These are phyloP conservation scores for Drosophila ezoana DNA, from an alignment of 2,888 invertebrate species.

Conservation along the genomic window DNA sequence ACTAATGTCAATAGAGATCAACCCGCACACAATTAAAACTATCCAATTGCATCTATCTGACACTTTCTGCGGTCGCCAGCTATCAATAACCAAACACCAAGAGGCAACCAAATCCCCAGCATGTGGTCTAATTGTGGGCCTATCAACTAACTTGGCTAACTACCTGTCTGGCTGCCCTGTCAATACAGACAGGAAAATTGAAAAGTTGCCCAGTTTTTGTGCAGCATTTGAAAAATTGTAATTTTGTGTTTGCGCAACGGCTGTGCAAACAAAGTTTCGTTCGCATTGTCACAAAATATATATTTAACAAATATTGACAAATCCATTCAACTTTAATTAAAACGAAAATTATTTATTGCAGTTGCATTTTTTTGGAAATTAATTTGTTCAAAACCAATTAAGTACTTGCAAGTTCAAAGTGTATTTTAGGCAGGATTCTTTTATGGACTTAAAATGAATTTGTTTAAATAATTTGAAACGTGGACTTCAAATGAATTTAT, in stretches of 20 bases:
- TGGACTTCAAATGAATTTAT: no score
- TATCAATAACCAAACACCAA: constrained; percentile 63
- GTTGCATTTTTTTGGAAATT: neutral
- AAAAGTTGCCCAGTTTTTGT: constrained; percentile 5
- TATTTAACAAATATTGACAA: constrained; percentile 60
- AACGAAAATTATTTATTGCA: constrained; percentile 39
- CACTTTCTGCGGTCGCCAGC: constrained; percentile 63
- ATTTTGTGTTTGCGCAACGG: constrained; percentile 35
- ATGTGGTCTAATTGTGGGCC: constrained; percentile 59
- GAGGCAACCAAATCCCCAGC: constrained; percentile 66
- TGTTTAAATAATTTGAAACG: no score
- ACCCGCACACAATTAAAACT: constrained; percentile 64
- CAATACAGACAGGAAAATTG: constrained; percentile 15
- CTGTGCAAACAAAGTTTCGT: constrained; percentile 43
- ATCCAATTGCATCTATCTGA: constrained; percentile 60
- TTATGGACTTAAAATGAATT: no score
- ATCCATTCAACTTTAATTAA: constrained; percentile 66
- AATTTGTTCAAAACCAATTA: constrained; percentile 21
- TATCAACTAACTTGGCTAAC: neutral
- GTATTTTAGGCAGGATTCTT: no score
- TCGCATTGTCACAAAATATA: constrained; percentile 32
- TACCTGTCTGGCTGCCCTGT: neutral
- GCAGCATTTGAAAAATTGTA: constrained; percentile 40
- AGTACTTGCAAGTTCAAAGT: no score
- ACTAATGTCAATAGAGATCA: constrained; percentile 72